Conservation (phyloP, 2,113 vertebrate species). For the Benthochromis sp. region DNA sequence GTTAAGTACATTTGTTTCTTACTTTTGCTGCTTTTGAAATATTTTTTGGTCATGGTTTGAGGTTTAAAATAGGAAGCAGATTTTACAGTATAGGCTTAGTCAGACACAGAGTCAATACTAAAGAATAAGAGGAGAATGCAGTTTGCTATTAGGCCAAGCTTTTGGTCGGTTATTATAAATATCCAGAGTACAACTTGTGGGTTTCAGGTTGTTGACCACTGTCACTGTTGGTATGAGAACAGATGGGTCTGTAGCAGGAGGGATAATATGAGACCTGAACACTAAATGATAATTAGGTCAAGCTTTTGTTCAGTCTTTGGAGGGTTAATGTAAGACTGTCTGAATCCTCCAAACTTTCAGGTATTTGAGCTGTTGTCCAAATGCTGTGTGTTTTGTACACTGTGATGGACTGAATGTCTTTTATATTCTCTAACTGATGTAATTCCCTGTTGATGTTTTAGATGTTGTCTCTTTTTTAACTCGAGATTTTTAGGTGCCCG, state of each 20-base stretch:
- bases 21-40: neutral
- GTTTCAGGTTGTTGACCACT: no score
- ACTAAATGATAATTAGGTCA: no score
- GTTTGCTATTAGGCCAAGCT: neutral
- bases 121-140: neutral
- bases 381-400: neutral
- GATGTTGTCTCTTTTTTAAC: neutral
- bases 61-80: neutral
- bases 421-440: neutral
- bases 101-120: neutral
- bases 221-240: no score
- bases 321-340: neutral
- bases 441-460: neutral
- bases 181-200: no score
- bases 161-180: neutral
- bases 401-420: neutral
- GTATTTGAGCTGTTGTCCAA: neutral
- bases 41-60: neutral
- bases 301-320: neutral
- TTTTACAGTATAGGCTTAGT: neutral
- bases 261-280: no score
- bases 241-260: no score
- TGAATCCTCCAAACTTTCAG: neutral
- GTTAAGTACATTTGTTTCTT: neutral
- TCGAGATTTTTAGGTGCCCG: neutral